These are phyloP conservation scores for Torymus texanus DNA, from an alignment of 2,888 invertebrate genomes.

Conservation along the genomic window DNA sequence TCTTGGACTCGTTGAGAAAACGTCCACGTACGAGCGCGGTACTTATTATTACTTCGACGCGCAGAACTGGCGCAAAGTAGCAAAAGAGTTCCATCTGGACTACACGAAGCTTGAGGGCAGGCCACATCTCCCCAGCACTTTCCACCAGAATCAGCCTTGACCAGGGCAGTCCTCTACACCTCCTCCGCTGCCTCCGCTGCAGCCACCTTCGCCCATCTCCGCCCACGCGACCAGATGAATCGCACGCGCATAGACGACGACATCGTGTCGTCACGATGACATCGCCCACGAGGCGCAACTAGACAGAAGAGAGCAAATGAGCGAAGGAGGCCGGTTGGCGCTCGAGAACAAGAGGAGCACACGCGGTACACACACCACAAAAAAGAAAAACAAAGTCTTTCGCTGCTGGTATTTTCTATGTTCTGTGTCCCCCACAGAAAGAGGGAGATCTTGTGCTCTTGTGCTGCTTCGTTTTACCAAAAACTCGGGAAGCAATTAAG, in stretches of 20 bases:
- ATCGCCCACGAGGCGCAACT: too few relatives aligned
- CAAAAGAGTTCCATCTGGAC: slow-evolving; percentile 99
- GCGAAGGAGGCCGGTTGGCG: slow-evolving; percentile 20
- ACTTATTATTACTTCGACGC: slow-evolving; percentile 99
- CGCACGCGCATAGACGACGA: slow-evolving; percentile 17
- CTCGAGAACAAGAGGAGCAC: slow-evolving; percentile 13
- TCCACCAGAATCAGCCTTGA: slow-evolving; percentile 78
- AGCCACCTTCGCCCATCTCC: slow-evolving; percentile 52
- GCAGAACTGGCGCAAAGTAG: slow-evolving; percentile 98
- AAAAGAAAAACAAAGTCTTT: slow-evolving; percentile 31
- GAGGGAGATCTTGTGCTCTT: slow-evolving; percentile 35
- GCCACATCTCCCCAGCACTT: slow-evolving; percentile 85
- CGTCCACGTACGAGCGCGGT: slow-evolving; percentile 96
- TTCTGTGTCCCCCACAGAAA: slow-evolving; percentile 30
- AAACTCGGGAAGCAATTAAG: slow-evolving; percentile 71
- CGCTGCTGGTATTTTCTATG: slow-evolving; percentile 42
- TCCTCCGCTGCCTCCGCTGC: slow-evolving; percentile 49
- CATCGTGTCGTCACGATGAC: slow-evolving; percentile 9
- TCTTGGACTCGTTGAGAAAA: slow-evolving; percentile 95
- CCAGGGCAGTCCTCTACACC: slow-evolving; percentile 66
- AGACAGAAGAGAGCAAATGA: neutral
- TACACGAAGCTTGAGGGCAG: slow-evolving; percentile 98
- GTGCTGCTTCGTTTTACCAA: slow-evolving; percentile 46
- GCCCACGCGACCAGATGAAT: slow-evolving; percentile 54
- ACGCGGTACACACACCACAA: slow-evolving; percentile 16